A percentile compares a stretch with the other conserved stretches of the same genome.
phyloP scores from a whole-genome alignment of 2,113 vertebrate genomes.

The Mungos mungo region DNA sequence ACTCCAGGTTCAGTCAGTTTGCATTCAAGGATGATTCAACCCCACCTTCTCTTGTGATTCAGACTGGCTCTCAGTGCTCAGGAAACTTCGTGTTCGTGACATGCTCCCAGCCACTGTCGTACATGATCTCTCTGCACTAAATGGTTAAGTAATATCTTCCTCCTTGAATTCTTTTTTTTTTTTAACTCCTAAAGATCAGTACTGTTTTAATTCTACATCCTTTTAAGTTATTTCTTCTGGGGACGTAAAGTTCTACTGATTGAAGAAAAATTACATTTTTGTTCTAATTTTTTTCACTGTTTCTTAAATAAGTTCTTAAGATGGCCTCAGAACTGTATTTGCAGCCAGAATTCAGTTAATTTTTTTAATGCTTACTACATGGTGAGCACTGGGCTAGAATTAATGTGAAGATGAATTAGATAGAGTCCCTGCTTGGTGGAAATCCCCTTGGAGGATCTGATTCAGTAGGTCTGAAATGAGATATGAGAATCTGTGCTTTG shows the following conservation, averaged over 20 bases:
- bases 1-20: neutral
- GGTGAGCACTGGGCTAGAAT: neutral
- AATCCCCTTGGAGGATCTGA: neutral
- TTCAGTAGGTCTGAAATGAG: neutral
- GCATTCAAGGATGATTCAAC: neutral
- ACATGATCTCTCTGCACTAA: neutral
- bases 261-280: neutral
- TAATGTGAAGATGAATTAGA: neutral
- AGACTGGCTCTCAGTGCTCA: neutral
- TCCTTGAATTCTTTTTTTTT: neutral
- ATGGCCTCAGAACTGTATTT: neutral
- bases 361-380: neutral
- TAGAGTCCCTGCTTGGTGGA: neutral
- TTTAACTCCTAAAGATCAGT: neutral
- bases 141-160: neutral
- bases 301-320: conserved; percentile 18
- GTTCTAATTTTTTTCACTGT: neutral
- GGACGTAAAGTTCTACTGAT: neutral
- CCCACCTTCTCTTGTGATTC: neutral
- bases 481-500: neutral
- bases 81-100: neutral
- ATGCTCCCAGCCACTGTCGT: neutral
- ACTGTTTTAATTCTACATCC: neutral
- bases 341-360: neutral
- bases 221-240: neutral